Conservation (phyloP, 2,797 vertebrate genomes). For the Phrynocephalus guinanensis region DNA sequence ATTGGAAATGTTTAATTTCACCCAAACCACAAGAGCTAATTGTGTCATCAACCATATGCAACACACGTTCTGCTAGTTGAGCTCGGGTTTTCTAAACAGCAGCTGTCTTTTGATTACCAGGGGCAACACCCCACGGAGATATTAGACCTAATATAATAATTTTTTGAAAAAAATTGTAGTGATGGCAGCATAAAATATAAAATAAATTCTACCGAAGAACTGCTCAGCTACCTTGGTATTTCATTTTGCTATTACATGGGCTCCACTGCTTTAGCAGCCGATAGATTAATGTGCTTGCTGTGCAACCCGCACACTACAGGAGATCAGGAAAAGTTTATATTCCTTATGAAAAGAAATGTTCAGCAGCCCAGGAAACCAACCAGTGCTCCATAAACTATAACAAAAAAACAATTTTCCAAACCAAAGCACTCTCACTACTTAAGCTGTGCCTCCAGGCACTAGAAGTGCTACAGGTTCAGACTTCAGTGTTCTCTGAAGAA, state of each 20-base stretch:
- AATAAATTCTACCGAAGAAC: constrained; percentile 13
- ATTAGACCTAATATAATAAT: constrained; percentile 13
- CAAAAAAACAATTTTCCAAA: constrained; percentile 56
- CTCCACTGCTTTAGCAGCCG: constrained; percentile 41
- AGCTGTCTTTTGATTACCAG: neutral
- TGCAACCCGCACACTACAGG: constrained; percentile 39
- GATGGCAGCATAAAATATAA: constrained; percentile 38
- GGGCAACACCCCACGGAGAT: neutral
- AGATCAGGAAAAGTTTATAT: constrained; percentile 51
- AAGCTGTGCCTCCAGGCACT: constrained; percentile 15
- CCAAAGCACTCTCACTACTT: constrained; percentile 51
- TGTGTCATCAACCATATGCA: no score
- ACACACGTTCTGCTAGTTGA: no score
- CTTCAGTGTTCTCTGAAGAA: neutral
- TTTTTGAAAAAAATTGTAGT: constrained; percentile 21
- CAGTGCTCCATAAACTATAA: constrained; percentile 32
- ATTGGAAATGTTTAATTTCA: no score
- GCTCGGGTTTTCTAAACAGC: no score
- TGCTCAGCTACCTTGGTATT: constrained; percentile 43
- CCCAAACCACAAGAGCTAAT: no score
- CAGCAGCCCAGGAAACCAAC: constrained; percentile 52
- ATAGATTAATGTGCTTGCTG: constrained; percentile 26
- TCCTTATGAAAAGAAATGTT: constrained; percentile 50
- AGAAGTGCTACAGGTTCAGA: constrained; percentile 13
- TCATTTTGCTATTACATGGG: constrained; percentile 45